phyloP scores from a whole-genome alignment of 2,888 invertebrate species.

The Plagodis pulveraria region DNA sequence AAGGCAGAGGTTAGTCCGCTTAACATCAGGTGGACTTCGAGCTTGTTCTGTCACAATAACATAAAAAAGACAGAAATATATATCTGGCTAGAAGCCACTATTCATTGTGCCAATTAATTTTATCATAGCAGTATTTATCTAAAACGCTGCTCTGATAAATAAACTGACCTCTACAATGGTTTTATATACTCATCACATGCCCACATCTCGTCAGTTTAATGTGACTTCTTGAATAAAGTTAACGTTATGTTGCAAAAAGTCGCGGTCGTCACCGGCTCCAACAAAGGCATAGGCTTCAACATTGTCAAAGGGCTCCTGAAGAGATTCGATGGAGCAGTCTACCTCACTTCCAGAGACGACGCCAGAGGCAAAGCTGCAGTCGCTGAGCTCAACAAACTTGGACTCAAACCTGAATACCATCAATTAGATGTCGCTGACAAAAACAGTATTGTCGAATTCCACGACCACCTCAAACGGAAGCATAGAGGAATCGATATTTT shows the following conservation, averaged over 20 bases:
- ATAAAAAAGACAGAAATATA: too few relatives aligned
- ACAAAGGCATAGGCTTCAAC: slow-evolving; percentile 88
- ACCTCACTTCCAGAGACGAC: slow-evolving; percentile 77
- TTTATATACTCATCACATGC: too few relatives aligned
- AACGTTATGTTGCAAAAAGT: slow-evolving; percentile 34
- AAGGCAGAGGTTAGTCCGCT: too few relatives aligned
- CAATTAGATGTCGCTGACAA: slow-evolving; percentile 87
- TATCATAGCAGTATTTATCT: too few relatives aligned
- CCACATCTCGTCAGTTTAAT: too few relatives aligned
- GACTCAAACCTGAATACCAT: slow-evolving; percentile 82
- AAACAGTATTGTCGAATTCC: slow-evolving; percentile 83
- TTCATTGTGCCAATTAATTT: too few relatives aligned
- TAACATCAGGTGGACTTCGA: too few relatives aligned
- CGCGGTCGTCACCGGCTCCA: slow-evolving; percentile 85
- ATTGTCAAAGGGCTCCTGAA: slow-evolving; percentile 86
- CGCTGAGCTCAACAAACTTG: slow-evolving; percentile 45
- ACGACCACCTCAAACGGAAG: slow-evolving; percentile 80
- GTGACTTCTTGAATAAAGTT: too few relatives aligned
- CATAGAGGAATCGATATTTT: slow-evolving; percentile 90
- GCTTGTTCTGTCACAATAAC: too few relatives aligned
- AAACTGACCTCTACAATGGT: too few relatives aligned
- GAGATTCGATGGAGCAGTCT: slow-evolving; percentile 84
- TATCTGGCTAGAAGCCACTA: too few relatives aligned
- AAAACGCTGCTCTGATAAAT: too few relatives aligned
- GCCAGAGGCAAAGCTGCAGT: slow-evolving; percentile 50